Percentiles rank a stretch among this genome's conserved stretches.
phyloP scores from a whole-genome alignment of 2,797 vertebrate species.

The Halcyon leucocephala region DNA sequence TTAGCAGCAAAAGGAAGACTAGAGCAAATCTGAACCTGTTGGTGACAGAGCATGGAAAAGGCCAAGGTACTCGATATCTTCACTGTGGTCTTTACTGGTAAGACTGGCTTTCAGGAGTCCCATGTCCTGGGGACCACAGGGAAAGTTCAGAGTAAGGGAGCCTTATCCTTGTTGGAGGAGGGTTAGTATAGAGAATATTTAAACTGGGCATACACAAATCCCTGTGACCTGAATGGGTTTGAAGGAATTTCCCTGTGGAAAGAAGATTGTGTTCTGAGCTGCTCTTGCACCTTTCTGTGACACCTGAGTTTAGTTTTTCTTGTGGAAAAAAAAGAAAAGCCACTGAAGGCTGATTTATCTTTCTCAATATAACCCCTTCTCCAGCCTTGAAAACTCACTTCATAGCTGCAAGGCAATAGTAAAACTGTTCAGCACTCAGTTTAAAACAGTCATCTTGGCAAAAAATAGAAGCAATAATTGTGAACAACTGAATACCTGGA shows the following conservation, averaged over 20 bases:
- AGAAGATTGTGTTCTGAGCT: background rate
- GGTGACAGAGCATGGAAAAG: background rate
- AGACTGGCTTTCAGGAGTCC: background rate
- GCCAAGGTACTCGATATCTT: background rate
- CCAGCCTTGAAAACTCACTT: background rate
- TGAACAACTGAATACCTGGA: background rate
- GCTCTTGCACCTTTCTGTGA: background rate
- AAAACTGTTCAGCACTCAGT: background rate
- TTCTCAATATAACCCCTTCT: background rate
- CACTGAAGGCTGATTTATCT: background rate
- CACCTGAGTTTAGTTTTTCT: background rate
- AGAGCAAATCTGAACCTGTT: background rate
- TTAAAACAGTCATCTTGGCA: background rate
- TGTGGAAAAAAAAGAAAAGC: background rate
- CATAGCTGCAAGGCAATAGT: background rate
- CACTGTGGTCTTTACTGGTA: background rate
- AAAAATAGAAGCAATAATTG: background rate
- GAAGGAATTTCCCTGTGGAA: background rate
- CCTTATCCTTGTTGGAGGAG: background rate
- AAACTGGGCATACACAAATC: background rate
- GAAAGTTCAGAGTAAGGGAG: background rate
- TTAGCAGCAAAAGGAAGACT: background rate
- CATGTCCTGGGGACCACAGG: background rate
- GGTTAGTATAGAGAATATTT: background rate
- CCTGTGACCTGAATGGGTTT: background rate